A percentile compares a stretch with the other conserved stretches of the same genome.
phyloP scores from a whole-genome alignment of 1,140 invertebrate genomes.

The Bombus polaris region DNA sequence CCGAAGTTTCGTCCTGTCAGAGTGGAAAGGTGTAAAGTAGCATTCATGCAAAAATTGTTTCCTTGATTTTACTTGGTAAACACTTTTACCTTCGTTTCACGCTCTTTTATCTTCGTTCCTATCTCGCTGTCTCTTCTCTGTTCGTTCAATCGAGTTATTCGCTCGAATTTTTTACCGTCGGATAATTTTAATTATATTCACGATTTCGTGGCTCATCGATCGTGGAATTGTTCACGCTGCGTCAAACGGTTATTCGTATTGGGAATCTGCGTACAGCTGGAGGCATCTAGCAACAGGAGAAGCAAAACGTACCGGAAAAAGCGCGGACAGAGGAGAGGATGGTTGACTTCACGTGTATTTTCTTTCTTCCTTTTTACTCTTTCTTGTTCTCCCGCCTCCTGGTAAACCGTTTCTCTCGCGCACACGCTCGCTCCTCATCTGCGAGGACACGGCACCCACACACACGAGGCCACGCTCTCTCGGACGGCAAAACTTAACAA shows the following conservation, averaged over 20 bases:
- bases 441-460: constrained; percentile 37
- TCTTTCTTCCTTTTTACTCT: constrained; percentile 55
- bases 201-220: neutral
- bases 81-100: neutral
- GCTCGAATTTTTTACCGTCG: no score
- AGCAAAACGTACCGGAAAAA: constrained; percentile 68
- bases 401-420: constrained; percentile 48
- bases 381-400: constrained; percentile 44
- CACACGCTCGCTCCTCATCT: neutral
- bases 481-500: constrained; percentile 81
- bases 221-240: neutral
- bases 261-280: constrained; percentile 63
- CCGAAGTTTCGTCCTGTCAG: neutral
- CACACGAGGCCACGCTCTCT: constrained; percentile 40
- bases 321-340: constrained; percentile 47
- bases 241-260: neutral
- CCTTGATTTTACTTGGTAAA: neutral
- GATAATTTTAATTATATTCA: neutral
- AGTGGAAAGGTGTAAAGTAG: neutral
- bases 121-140: neutral
- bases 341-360: constrained; percentile 71
- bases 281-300: constrained; percentile 49
- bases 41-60: neutral
- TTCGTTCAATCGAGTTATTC: neutral
- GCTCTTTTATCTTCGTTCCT: neutral